phyloP scores from a whole-genome alignment of 2,113 vertebrate genomes.

The Chloroceryle aenea region DNA sequence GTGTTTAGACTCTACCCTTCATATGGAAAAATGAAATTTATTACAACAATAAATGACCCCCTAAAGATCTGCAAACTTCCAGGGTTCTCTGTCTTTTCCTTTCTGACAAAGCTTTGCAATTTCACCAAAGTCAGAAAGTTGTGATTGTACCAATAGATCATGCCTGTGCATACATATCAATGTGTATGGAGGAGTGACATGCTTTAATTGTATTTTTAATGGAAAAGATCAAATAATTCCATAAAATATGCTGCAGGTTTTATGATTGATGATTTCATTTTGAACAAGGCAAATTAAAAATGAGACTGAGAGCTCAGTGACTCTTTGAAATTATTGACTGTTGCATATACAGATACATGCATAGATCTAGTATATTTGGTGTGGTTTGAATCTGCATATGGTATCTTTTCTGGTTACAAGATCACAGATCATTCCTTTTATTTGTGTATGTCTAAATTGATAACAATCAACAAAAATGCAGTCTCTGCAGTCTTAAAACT shows the following conservation, averaged over 20 bases:
- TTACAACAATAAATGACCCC: constrained; percentile 3
- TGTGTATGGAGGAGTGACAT: background rate
- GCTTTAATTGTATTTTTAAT: constrained; percentile 50
- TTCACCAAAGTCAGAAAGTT: constrained; percentile 5
- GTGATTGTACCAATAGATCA: constrained; percentile 44
- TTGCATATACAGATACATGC: background rate
- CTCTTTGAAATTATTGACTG: background rate
- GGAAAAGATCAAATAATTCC: constrained; percentile 17
- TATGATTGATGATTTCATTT: constrained; percentile 29
- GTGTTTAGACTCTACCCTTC: constrained; percentile 25
- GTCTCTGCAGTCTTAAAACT: background rate
- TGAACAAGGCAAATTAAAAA: constrained; percentile 15
- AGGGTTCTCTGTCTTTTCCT: background rate
- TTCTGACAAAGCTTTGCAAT: constrained; percentile 23
- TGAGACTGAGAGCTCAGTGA: background rate
- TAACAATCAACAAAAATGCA: background rate
- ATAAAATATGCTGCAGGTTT: background rate
- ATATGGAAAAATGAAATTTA: constrained; percentile 25
- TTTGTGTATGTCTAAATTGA: background rate
- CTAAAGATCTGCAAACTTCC: background rate
- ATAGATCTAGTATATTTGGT: background rate
- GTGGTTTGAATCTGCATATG: background rate
- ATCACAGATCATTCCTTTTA: background rate
- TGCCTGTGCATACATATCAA: background rate
- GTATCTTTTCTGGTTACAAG: background rate